Conservation (phyloP, 1,140 invertebrate species). For the Nixonia krombeini region DNA sequence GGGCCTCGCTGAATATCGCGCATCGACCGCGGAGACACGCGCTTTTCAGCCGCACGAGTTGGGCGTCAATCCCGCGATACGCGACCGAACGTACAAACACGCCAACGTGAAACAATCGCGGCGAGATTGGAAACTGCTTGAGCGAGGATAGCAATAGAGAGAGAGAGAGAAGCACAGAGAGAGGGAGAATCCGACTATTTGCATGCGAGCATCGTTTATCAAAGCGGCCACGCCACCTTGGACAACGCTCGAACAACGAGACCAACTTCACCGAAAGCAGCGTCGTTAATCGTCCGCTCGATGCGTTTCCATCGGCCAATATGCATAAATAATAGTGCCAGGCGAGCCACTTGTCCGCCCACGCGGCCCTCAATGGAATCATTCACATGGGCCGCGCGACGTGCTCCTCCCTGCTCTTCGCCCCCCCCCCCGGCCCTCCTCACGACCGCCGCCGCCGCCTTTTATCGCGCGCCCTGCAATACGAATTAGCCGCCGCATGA, state of each 20-base stretch:
- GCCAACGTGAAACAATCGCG: no score
- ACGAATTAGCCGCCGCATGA: slow-evolving; percentile 19
- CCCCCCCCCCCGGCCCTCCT: background rate
- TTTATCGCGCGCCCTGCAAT: slow-evolving; percentile 26
- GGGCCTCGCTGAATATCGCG: slow-evolving; percentile 64
- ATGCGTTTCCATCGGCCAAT: slow-evolving; percentile 30
- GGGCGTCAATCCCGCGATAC: no score
- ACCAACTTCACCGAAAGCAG: slow-evolving; percentile 1
- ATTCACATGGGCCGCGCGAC: slow-evolving; percentile 55
- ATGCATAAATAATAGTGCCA: slow-evolving; percentile 43
- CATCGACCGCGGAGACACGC: no score
- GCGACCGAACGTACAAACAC: no score
- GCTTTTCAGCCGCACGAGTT: no score
- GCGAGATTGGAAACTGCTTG: no score
- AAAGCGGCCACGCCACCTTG: no score
- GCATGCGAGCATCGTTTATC: no score
- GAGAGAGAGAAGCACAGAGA: no score
- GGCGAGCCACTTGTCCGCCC: slow-evolving; percentile 36
- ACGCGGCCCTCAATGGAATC: slow-evolving; percentile 55
- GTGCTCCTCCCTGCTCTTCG: slow-evolving; percentile 5
- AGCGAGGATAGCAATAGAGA: no score
- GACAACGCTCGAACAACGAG: slow-evolving; percentile 18
- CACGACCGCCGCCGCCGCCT: slow-evolving; percentile 6
- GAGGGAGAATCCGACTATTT: no score
- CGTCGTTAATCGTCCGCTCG: slow-evolving; percentile 8